These are phyloP conservation scores for Trissoscelio sp. DNA, from an alignment of 2,888 invertebrate species.

Conservation along the genomic window DNA sequence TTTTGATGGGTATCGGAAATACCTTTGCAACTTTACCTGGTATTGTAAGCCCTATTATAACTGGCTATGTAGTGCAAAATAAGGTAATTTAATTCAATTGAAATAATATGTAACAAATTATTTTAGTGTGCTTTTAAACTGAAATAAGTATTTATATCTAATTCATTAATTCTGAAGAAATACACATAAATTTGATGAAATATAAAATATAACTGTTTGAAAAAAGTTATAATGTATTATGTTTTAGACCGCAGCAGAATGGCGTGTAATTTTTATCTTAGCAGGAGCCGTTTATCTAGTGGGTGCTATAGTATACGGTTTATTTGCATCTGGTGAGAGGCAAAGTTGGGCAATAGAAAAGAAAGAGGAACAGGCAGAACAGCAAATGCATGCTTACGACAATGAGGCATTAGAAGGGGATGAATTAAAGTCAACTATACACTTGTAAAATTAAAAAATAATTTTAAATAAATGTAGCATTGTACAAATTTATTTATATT, in stretches of 20 bases:
- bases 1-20: constrained; percentile 96
- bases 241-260: constrained; percentile 89
- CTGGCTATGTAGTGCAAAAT: constrained; percentile 90
- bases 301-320: constrained; percentile 93
- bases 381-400: constrained; percentile 72
- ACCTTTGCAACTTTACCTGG: constrained; percentile 96
- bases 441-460: constrained; percentile 35
- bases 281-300: constrained; percentile 91
- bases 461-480: constrained; percentile 8
- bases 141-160: too few relatives aligned
- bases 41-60: constrained; percentile 93
- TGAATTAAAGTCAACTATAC: constrained; percentile 58
- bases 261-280: constrained; percentile 94
- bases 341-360: constrained; percentile 91
- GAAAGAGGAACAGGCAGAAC: constrained; percentile 61
- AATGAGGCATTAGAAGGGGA: constrained; percentile 79
- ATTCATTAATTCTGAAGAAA: not conserved
- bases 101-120: too few relatives aligned
- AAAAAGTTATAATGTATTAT: constrained; percentile 4
- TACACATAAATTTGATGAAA: not conserved
- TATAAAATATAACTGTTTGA: not conserved
- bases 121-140: too few relatives aligned
- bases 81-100: constrained; percentile 84
- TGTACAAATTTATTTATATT: not conserved
- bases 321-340: constrained; percentile 91